A percentile compares a stretch with the other conserved stretches of the same genome.
These are phyloP conservation scores for Anthopleura xanthogrammica DNA, from an alignment of 92 coral and sea anemone genomes.

Conservation along the genomic window DNA sequence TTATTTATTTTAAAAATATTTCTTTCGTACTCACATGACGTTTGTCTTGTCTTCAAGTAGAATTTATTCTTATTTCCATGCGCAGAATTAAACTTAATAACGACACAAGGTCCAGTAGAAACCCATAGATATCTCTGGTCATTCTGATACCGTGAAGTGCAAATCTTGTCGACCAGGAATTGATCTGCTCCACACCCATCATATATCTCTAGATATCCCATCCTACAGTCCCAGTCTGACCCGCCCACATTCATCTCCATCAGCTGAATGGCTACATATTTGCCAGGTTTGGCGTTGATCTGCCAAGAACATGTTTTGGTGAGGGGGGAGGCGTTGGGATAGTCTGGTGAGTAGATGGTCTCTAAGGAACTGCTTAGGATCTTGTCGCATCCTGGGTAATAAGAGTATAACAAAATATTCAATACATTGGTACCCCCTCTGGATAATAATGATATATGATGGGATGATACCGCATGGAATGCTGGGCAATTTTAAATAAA, in stretches of 20 bases:
- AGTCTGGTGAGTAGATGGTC: slow-evolving; percentile 54
- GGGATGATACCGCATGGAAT: background rate
- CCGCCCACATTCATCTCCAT: slow-evolving; percentile 56
- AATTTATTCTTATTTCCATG: slow-evolving; percentile 46
- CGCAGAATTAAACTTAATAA: slow-evolving; percentile 44
- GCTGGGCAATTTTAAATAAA: background rate
- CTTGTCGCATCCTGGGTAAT: slow-evolving; percentile 17
- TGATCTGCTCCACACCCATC: slow-evolving; percentile 58
- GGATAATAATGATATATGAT: background rate
- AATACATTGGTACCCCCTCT: background rate
- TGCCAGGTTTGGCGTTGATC: slow-evolving; percentile 31
- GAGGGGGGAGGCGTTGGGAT: slow-evolving; percentile 34
- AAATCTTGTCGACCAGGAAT: slow-evolving; percentile 75
- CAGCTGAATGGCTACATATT: slow-evolving; percentile 39
- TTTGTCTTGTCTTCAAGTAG: slow-evolving; percentile 33
- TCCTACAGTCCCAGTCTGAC: slow-evolving; percentile 41
- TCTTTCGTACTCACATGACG: slow-evolving; percentile 32
- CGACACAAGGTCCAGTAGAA: slow-evolving; percentile 68
- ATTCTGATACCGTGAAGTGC: slow-evolving; percentile 22
- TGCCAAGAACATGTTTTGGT: slow-evolving; percentile 55
- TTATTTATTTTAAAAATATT: too few relatives aligned
- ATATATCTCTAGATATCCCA: slow-evolving; percentile 66
- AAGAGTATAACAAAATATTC: background rate
- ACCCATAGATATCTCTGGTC: slow-evolving; percentile 61
- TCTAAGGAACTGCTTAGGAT: slow-evolving; percentile 22